Percentiles rank a stretch among this genome's conserved stretches.
phyloP scores from a whole-genome alignment of 2,888 invertebrate species.

The Lacanobia wlatinum region DNA sequence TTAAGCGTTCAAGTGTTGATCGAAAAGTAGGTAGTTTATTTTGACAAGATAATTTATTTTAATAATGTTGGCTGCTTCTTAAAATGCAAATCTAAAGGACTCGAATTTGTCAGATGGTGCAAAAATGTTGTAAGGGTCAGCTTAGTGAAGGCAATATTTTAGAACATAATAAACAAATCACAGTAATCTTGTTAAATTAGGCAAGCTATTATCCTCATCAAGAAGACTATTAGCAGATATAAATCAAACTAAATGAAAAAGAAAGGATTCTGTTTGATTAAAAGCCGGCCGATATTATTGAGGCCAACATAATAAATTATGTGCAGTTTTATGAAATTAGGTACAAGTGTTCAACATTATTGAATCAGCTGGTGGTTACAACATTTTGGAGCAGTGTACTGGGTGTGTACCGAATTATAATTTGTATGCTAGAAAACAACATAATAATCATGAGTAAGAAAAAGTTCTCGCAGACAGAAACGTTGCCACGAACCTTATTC shows the following conservation, averaged over 20 bases:
- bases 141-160: not conserved
- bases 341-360: constrained; percentile 35
- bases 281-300: constrained; percentile 35
- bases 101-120: constrained; percentile 6
- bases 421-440: not conserved
- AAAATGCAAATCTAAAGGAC: not conserved
- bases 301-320: constrained; percentile 54
- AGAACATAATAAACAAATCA: not conserved
- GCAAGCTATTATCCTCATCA: not conserved
- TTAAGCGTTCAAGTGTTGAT: not conserved
- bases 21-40: not conserved
- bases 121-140: not conserved
- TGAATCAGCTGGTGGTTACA: constrained; percentile 51
- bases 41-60: not conserved
- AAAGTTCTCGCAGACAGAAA: not conserved
- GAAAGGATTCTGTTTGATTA: constrained; percentile 52
- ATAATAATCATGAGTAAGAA: too few relatives aligned
- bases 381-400: constrained; percentile 22
- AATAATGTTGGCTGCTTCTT: not conserved
- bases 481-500: not conserved
- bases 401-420: constrained; percentile 24
- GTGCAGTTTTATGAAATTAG: constrained; percentile 47
- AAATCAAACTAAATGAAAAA: constrained; percentile 25
- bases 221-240: constrained; percentile 19
- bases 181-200: constrained; percentile 11